Base-by-base conservation (phyloP, 2,113 vertebrate species). In the Callipepla californica region DNA sequence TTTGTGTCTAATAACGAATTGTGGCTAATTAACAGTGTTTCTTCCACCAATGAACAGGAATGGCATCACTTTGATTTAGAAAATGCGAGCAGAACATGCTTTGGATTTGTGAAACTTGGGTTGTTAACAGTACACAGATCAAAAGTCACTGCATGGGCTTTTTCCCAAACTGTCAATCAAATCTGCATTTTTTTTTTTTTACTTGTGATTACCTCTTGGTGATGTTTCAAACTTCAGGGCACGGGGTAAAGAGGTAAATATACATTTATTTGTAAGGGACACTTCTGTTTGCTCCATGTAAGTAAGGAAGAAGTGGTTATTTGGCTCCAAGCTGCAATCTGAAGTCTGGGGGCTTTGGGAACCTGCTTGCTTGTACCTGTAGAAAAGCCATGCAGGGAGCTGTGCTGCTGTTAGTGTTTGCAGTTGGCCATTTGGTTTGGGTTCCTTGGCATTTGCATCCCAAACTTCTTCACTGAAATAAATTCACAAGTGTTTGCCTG, bases 401-500 rank as follows among this genome's bases (percentile, higher is more conserved):
- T 87, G 85, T 69, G 89, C 91, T 96, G 92, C 26, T 91, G 92
- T 92, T 77, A 81, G 80, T 34, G 2, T 80, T 73, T 34, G 6
- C 68, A 58, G 81, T 2, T 21, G 86, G 47, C 87, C 58, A 0
- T 62, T 95, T 62, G 90, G 23, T 84, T 93, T 74, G 74, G 83
- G 80, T 92, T 87, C 91, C 72, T 67, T 90, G 94, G 91, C 91
- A 32, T 95, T 91, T 92, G 87, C 40, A 67, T 94, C 11, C 0
- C 51, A 42, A 78, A 70, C 81, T 92, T 74, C 93, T 96, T 80
- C 40, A 26, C 86, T 81, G 94, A 51, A 95, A 94, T 95, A 93
- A 96, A 96, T 94, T 91, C 90, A 75, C 92, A 58, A 93, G 95
- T 90, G 90, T 87, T 94, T 69, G 59, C 73, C 80, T 81, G 62